These are phyloP conservation scores for Hanleya hanleyi DNA, from an alignment of 2,888 invertebrate genomes.

Conservation along the genomic window DNA sequence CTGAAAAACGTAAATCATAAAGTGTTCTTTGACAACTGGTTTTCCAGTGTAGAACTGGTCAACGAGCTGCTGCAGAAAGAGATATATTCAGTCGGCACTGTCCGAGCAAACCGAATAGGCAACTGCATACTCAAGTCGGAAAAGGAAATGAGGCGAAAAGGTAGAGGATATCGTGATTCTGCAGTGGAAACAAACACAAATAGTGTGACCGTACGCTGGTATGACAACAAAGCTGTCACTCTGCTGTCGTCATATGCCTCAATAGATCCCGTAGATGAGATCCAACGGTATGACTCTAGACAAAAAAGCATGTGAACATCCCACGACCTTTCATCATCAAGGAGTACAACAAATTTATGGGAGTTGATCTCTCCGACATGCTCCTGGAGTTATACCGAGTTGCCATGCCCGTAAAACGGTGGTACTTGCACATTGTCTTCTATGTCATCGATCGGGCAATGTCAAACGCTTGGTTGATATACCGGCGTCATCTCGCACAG, in stretches of 20 bases:
- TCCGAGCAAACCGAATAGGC: constrained; percentile 13
- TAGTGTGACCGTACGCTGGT: neutral
- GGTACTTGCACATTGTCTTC: neutral
- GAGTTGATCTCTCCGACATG: constrained; percentile 1
- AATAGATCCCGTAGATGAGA: neutral
- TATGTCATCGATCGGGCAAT: neutral
- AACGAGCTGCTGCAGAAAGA: constrained; percentile 17
- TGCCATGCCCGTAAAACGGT: neutral
- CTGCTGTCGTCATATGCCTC: neutral
- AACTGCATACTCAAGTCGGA: neutral
- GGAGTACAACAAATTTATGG: constrained; percentile 3
- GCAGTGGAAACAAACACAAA: neutral
- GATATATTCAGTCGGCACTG: constrained; percentile 27
- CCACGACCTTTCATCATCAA: neutral
- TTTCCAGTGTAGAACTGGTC: constrained; percentile 18
- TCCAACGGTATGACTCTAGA: constrained; percentile 14
- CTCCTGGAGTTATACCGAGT: neutral
- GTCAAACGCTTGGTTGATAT: neutral
- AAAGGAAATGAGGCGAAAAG: neutral
- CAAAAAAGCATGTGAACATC: constrained; percentile 8
- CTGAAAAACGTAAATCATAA: too few species aligned
- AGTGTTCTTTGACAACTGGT: constrained; percentile 35
- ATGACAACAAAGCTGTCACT: neutral
- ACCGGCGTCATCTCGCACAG: neutral
- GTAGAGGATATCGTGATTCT: neutral